phyloP scores from a whole-genome alignment of 2,888 invertebrate species.

The Epinotia demarniana region DNA sequence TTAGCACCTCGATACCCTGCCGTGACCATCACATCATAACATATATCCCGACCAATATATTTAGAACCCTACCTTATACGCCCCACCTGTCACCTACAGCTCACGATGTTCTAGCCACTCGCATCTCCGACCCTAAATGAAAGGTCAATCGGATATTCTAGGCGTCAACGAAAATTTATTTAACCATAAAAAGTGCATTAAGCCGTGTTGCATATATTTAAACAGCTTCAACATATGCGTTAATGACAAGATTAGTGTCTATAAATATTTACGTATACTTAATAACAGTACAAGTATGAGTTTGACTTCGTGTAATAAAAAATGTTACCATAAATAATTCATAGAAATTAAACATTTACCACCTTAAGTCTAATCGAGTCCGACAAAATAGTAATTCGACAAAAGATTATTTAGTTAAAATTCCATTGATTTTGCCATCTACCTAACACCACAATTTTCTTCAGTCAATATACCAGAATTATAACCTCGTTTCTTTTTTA shows the following conservation, averaged over 20 bases:
- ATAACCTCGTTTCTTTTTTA: too few relatives aligned
- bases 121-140: slow-evolving; percentile 34
- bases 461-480: too few relatives aligned
- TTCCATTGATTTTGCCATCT: too few relatives aligned
- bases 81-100: not conserved
- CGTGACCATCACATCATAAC: slow-evolving; percentile 40
- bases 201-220: slow-evolving; percentile 38
- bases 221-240: slow-evolving; percentile 23
- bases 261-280: slow-evolving; percentile 36
- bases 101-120: slow-evolving; percentile 6
- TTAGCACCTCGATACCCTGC: slow-evolving; percentile 42
- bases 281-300: slow-evolving; percentile 6
- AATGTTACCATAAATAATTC: too few relatives aligned
- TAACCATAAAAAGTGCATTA: slow-evolving; percentile 45
- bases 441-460: too few relatives aligned
- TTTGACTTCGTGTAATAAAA: not conserved
- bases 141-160: slow-evolving; percentile 42
- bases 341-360: too few relatives aligned
- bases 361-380: too few relatives aligned
- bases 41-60: slow-evolving; percentile 18
- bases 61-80: not conserved
- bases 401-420: too few relatives aligned
- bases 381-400: too few relatives aligned
- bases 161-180: slow-evolving; percentile 43
- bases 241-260: slow-evolving; percentile 21